Conservation (phyloP, 2,797 vertebrate species). For the Pseudocheirus occidentalis region DNA sequence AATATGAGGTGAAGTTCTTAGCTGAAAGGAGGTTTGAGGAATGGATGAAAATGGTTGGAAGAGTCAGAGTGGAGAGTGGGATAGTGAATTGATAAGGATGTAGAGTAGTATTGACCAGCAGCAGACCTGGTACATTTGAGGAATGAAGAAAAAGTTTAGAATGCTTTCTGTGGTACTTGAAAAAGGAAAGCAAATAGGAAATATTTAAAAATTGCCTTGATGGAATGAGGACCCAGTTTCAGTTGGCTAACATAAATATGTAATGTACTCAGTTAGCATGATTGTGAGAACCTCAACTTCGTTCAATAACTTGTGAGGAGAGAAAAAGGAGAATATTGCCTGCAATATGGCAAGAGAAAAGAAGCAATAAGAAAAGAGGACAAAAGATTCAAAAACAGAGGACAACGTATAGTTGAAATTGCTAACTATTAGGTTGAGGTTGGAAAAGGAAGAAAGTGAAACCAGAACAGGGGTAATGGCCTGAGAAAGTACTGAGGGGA, state of each 20-base stretch:
- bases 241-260: not conserved
- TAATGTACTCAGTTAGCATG: not conserved
- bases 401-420: not conserved
- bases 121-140: too few species aligned
- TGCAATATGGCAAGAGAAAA: not conserved
- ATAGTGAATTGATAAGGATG: too few species aligned
- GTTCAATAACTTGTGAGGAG: not conserved
- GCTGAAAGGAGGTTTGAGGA: too few species aligned
- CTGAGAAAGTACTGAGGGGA: not conserved
- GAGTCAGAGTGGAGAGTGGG: too few species aligned
- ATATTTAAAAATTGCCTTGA: not conserved
- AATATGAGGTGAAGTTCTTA: too few species aligned
- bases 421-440: not conserved
- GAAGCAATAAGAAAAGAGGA: not conserved
- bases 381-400: not conserved
- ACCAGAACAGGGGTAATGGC: not conserved
- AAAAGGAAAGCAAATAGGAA: not conserved
- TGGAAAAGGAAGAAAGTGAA: not conserved
- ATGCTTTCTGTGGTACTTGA: not conserved
- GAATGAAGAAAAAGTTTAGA: not conserved
- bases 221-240: not conserved
- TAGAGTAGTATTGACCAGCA: too few species aligned
- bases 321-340: not conserved
- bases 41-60: too few species aligned
- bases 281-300: not conserved